phyloP scores from a whole-genome alignment of 2,113 vertebrate species.

The Ptyas mucosa region DNA sequence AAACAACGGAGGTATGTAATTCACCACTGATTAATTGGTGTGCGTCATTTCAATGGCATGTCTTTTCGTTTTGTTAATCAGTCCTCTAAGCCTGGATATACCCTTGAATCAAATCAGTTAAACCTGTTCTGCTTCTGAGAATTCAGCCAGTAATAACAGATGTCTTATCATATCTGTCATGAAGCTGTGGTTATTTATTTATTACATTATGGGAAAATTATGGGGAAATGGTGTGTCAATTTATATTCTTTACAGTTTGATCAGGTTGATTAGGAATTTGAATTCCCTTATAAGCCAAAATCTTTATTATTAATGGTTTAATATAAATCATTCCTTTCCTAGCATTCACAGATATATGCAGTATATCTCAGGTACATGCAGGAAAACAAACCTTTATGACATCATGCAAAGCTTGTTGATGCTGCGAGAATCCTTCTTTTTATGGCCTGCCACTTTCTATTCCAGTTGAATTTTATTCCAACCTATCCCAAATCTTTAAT shows the following conservation, averaged over 20 bases:
- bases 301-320: not conserved
- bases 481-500: not conserved
- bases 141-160: not conserved
- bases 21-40: not conserved
- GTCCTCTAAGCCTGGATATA: not conserved
- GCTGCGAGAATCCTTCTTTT: not conserved
- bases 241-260: not conserved
- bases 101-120: not conserved
- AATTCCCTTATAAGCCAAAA: not conserved
- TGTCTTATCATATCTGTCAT: not conserved
- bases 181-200: not conserved
- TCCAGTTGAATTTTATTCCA: not conserved
- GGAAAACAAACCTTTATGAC: not conserved
- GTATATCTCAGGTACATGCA: not conserved
- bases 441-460: not conserved
- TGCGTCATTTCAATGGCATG: not conserved
- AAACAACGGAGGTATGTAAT: slow-evolving; percentile 62
- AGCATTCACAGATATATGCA: not conserved
- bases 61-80: not conserved
- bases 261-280: not conserved
- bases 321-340: not conserved
- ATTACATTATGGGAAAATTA: not conserved
- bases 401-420: not conserved
- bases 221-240: not conserved
- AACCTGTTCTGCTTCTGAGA: not conserved